These are phyloP conservation scores for Catharus ustulatus DNA, from an alignment of 2,797 vertebrate species.

Conservation along the genomic window DNA sequence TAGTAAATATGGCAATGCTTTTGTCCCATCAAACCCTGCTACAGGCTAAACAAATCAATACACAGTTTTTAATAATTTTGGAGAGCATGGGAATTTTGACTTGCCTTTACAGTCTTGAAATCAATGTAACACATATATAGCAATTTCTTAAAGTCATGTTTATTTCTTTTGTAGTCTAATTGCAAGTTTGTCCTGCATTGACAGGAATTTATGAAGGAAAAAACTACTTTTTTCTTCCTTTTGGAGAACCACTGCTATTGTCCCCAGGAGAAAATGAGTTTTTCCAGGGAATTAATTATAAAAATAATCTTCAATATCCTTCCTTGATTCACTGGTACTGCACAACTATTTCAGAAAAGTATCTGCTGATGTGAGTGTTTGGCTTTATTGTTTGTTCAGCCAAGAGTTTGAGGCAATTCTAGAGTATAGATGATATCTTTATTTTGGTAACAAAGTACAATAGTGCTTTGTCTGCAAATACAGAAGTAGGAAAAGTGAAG, in stretches of 20 bases:
- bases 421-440: not conserved
- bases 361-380: not conserved
- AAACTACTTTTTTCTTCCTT: not conserved
- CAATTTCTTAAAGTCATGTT: not conserved
- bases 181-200: not conserved
- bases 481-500: not conserved
- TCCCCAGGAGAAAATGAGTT: not conserved
- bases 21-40: not conserved
- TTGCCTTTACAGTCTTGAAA: not conserved
- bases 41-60: not conserved
- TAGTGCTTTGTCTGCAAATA: not conserved
- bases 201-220: slow-evolving; percentile 9
- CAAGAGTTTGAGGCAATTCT: not conserved
- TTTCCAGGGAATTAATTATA: slow-evolving; percentile 51
- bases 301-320: not conserved
- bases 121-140: not conserved
- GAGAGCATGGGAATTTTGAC: not conserved
- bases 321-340: not conserved
- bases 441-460: not conserved
- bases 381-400: not conserved
- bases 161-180: not conserved
- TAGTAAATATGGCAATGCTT: not conserved
- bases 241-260: not conserved
- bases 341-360: not conserved
- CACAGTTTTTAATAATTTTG: not conserved